Base-by-base conservation (phyloP, 1,140 invertebrate genomes). In the Manduca sexta region DNA sequence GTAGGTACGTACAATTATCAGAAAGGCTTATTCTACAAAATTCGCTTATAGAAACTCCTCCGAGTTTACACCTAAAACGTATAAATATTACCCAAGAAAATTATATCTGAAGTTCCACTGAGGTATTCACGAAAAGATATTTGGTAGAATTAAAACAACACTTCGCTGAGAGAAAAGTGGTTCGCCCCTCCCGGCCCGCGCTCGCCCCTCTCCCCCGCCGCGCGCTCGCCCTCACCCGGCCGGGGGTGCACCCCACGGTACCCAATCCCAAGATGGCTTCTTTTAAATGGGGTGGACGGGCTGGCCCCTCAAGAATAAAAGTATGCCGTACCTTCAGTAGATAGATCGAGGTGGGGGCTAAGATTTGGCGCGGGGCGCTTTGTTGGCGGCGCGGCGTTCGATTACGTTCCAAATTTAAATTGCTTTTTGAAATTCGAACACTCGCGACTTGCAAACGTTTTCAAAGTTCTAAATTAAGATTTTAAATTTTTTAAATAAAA, bases 51-150 rank as follows among this genome's bases (percentile, higher is more conserved):
- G 45, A 49, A 59, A 63, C 54, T 54, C 52, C 29, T 49, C 52
- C 53, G 49, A 48, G 48, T 66, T 70, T 60, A 60, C 72, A 75
- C 67, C 68, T 74, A 64, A 76, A 69, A 69, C 62, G 68, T 62
- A 72, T 72, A 74, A 71, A 77, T 74, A 74, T 63, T 69, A 76
- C 70, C 56, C 60, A 67, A 72, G 68, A 66, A 80, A 81, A 84
- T 84, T 81, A 82, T 79, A 81, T 75, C 76, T 72, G 67, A 84
- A 84, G 60, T 82, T 80, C 60, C 63, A 60, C 74, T 71, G 72
- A 82, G 79, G 79, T 83, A 81, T 81, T 78, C 80, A 72, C 77
- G 77, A 84, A 83, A 84, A 84, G 81, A 81, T 84, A 84, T 84
- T 84, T 69, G 71, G 73, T 67, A 65, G 81, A 83, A 84, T 84